Evolutionary conservation across 2,888 invertebrate species (phyloP).

Genomic region (Apodemia duryi): DNA sequence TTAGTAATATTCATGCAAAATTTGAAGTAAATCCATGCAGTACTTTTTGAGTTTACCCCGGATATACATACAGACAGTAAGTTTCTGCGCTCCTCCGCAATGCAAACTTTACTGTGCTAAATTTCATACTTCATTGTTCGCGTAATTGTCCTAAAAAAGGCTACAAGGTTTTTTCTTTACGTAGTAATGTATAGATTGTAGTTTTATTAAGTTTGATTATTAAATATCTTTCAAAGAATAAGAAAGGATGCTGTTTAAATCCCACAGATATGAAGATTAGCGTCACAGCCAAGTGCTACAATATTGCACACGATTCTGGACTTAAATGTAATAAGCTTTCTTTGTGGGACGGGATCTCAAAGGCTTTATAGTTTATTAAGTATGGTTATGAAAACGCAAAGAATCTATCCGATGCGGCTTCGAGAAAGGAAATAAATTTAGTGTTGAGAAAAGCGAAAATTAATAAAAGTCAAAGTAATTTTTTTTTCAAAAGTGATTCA

Average conservation of each 20-base stretch:
- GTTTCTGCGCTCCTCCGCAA: no score
- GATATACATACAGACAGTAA: no score
- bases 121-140: no score
- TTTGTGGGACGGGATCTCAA: slow-evolving; percentile 58
- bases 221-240: not conserved
- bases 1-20: no score
- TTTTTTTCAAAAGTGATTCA: no score
- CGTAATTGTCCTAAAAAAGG: no score
- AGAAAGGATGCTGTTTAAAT: slow-evolving; percentile 15
- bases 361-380: slow-evolving; percentile 68
- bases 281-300: slow-evolving; percentile 38
- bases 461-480: no score
- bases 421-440: slow-evolving; percentile 5
- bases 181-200: no score
- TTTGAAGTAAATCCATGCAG: no score
- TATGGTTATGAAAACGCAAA: slow-evolving; percentile 48
- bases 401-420: not conserved
- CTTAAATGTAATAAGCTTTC: slow-evolving; percentile 58
- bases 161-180: no score
- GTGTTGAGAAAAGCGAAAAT: not conserved
- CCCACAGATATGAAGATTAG: slow-evolving; percentile 23
- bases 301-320: slow-evolving; percentile 51
- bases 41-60: no score
- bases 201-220: not conserved
- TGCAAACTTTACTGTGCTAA: no score